A percentile compares a stretch with the other conserved stretches of the same genome.
phyloP scores from a whole-genome alignment of 2,113 vertebrate genomes.

The Pachypanchax playfairii region DNA sequence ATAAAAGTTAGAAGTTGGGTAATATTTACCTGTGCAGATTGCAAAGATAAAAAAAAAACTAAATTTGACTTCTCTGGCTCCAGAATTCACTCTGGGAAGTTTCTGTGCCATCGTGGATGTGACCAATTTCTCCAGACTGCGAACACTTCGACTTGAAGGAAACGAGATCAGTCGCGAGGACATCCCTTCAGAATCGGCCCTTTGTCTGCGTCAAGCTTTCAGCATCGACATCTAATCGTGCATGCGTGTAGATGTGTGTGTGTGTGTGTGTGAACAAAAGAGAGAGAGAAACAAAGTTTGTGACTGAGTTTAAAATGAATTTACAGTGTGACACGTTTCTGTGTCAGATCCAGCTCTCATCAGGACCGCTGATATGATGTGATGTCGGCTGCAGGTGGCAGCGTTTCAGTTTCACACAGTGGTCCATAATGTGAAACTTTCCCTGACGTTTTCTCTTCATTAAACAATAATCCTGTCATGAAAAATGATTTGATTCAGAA shows the following conservation, averaged over 20 bases:
- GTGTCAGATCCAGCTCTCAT: not conserved
- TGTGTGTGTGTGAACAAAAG: no score
- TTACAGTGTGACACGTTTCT: not conserved
- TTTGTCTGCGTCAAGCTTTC: conserved; percentile 88
- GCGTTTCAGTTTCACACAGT: not conserved
- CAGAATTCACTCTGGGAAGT: conserved; percentile 94
- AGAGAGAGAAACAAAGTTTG: no score
- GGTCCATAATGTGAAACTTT: conserved; percentile 5
- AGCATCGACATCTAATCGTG: conserved; percentile 84
- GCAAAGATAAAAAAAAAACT: no score
- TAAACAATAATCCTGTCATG: not conserved
- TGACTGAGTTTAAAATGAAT: not conserved
- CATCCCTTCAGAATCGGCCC: conserved; percentile 83
- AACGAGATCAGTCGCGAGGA: conserved; percentile 85
- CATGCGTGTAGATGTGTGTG: not conserved
- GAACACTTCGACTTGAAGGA: conserved; percentile 89
- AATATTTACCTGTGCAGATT: no score
- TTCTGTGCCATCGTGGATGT: conserved; percentile 90
- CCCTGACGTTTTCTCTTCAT: not conserved
- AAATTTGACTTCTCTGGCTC: not conserved
- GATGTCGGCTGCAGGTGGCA: conserved; percentile 22
- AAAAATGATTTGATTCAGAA: not conserved
- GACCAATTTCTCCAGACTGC: conserved; percentile 90
- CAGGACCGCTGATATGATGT: not conserved
- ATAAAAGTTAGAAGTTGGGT: no score